Evolutionary conservation across 2,797 vertebrate genomes (phyloP).

Genomic region (Hephaestus fuliginosus): DNA sequence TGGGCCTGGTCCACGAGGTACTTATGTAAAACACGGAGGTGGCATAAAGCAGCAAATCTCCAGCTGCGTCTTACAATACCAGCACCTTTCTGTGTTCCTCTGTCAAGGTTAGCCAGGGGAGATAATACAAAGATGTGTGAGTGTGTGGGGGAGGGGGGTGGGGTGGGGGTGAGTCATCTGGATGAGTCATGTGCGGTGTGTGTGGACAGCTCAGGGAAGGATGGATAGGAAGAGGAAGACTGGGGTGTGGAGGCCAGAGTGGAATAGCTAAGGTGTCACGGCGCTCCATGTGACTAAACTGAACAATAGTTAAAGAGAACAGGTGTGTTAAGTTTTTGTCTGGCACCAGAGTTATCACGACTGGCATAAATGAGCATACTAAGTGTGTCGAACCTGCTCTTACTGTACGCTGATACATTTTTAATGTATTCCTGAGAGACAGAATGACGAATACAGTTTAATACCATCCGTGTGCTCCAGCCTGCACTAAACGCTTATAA

Average conservation of each 20-base stretch:
- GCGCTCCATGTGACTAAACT: slow-evolving; percentile 31
- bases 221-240: slow-evolving; percentile 67
- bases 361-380: neutral
- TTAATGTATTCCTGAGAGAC: slow-evolving; percentile 42
- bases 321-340: slow-evolving; percentile 21
- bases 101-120: slow-evolving; percentile 86
- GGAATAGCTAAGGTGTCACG: slow-evolving; percentile 54
- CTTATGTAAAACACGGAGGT: slow-evolving; percentile 69
- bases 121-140: slow-evolving; percentile 85
- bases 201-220: slow-evolving; percentile 76
- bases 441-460: slow-evolving; percentile 50
- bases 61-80: slow-evolving; percentile 66
- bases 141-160: slow-evolving; percentile 60
- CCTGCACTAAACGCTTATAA: slow-evolving; percentile 38
- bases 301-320: slow-evolving; percentile 22
- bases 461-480: slow-evolving; percentile 35
- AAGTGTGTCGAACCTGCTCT: slow-evolving; percentile 22
- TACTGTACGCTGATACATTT: slow-evolving; percentile 37
- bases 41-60: slow-evolving; percentile 52
- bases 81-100: slow-evolving; percentile 73
- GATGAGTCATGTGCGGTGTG: slow-evolving; percentile 87
- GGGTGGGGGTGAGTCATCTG: slow-evolving; percentile 84
- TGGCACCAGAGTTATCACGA: neutral
- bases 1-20: slow-evolving; percentile 22
- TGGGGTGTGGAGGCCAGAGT: slow-evolving; percentile 64